Evolutionary conservation across 1,140 invertebrate genomes (phyloP), one percentile per base, ranked within the genome.

Genomic region (Sarcophaga bullata): DNA sequence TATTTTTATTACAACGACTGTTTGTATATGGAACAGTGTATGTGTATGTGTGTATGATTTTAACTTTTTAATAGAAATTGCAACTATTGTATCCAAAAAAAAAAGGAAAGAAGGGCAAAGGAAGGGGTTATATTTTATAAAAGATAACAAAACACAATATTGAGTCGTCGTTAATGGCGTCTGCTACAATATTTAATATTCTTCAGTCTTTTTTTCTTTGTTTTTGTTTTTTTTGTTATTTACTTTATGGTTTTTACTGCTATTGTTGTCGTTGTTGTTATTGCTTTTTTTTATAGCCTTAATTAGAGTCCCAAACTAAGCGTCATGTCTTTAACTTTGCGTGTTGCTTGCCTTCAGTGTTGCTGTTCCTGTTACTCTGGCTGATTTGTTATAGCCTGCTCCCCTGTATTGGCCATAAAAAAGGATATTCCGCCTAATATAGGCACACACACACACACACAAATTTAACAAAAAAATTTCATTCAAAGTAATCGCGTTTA

Each of bases 171-270:
- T 13, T 19, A 68, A 68, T 68, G 58, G 58, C 58, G 58, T 68
- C 58, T 68, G 58, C 58, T 19, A 68, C 17, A 68, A 19, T 68
- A 68, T 68, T 68, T 68, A n/a, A 68, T 68, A 68, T 68, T 68
- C 19, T 68, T 19, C 25, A 37, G 15, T 68, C 17, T 19, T 68
- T 68, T 58, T 58, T 58, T 62, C 2, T 11, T 62, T 15, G 11
- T 62, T 62, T 11, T 62, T 62, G 11, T n/a, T 37, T 10, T 52
- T 10, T 9, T 52, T 52, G 4, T 37, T 37, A 37, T 37, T 52
- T 15, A 13, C n/a, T 62, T 62, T 62, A 62, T 62, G n/a, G 6
- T 15, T 15, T 62, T 62, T 37, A 37, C 25, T 37, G 25, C 25
- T 58, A 9, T 58, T 58, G 10, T 62, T 15, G 54, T 62, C 2